These are phyloP conservation scores for Gobio occitaniae DNA, from an alignment of 2,797 vertebrate genomes.

Conservation along the genomic window DNA sequence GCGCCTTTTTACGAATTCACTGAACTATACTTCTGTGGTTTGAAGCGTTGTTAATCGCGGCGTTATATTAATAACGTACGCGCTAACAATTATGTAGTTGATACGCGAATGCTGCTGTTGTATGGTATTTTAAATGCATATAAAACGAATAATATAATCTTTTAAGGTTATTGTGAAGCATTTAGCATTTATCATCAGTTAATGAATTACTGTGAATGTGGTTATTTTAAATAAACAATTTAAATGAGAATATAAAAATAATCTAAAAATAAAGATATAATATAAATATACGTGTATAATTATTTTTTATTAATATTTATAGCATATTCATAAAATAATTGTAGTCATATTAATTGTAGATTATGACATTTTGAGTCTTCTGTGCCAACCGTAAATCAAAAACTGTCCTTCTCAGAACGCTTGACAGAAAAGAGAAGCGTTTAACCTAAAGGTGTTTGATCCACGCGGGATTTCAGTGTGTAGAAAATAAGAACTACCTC, in stretches of 20 bases:
- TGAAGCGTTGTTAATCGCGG: not conserved
- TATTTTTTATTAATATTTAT: not conserved
- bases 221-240: not conserved
- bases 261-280: not conserved
- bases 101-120: not conserved
- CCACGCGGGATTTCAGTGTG: constrained; percentile 13
- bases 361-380: not conserved
- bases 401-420: no score
- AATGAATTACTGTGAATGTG: not conserved
- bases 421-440: not conserved
- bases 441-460: not conserved
- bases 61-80: not conserved
- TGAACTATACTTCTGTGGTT: not conserved
- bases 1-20: not conserved
- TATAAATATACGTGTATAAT: not conserved
- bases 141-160: not conserved
- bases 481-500: constrained; percentile 32
- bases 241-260: not conserved
- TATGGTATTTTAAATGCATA: not conserved
- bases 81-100: not conserved
- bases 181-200: no score
- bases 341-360: not conserved
- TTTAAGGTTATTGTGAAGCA: not conserved
- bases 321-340: not conserved
- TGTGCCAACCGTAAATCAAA: not conserved